A percentile compares a stretch with the other conserved stretches of the same genome.
These are phyloP conservation scores for Phenacoccus solenopsis DNA, from an alignment of 1,140 invertebrate species.

Conservation along the genomic window DNA sequence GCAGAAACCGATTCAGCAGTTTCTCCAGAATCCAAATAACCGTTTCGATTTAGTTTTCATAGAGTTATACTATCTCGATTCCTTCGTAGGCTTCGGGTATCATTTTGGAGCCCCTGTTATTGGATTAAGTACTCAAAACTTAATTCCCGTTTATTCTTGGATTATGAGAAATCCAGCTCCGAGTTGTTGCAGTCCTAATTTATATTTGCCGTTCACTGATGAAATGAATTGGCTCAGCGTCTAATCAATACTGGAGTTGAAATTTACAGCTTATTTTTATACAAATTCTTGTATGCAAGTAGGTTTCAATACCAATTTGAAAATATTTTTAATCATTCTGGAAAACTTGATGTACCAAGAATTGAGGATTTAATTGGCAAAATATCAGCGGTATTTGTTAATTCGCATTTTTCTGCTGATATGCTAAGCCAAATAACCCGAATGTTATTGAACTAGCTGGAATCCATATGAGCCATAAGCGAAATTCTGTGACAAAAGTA, in stretches of 20 bases:
- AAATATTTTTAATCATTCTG: background rate
- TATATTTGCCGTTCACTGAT: constrained; percentile 36
- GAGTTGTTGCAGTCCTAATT: constrained; percentile 39
- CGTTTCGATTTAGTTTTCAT: too few species aligned
- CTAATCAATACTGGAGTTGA: constrained; percentile 35
- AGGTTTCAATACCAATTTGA: background rate
- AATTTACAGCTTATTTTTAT: background rate
- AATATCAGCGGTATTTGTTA: constrained; percentile 21
- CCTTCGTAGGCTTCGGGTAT: constrained; percentile 26
- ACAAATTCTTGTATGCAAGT: background rate
- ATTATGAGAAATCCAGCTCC: constrained; percentile 20
- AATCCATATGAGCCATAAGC: background rate
- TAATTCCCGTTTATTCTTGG: background rate
- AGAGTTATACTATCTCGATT: too few species aligned
- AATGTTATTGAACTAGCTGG: background rate
- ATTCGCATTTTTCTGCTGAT: background rate
- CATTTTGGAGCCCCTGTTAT: constrained; percentile 30
- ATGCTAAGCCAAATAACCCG: background rate
- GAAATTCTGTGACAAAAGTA: background rate
- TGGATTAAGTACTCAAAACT: background rate
- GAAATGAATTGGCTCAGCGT: constrained; percentile 41
- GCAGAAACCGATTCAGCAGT: too few species aligned
- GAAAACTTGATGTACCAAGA: background rate
- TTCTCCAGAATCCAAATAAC: too few species aligned
- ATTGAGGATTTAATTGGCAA: constrained; percentile 27